phyloP scores from a whole-genome alignment of 2,113 vertebrate genomes.

The Dromiciops gliroides region DNA sequence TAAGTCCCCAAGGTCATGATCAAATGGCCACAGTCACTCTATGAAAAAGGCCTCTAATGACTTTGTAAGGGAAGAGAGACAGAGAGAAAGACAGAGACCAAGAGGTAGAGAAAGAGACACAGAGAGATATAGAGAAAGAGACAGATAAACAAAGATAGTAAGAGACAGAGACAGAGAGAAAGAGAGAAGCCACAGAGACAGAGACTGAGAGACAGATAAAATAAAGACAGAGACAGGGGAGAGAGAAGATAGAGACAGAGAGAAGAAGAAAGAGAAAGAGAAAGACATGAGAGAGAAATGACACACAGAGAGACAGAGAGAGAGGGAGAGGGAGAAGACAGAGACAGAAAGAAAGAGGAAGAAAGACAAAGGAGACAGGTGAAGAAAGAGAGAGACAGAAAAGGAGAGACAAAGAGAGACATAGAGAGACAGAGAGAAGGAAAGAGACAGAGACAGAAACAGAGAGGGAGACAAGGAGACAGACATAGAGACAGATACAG shows the following conservation, averaged over 20 bases:
- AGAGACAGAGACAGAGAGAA: neutral
- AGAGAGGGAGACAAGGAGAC: no score
- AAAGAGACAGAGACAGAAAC: no score
- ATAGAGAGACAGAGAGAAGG: neutral
- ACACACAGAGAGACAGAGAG: no score
- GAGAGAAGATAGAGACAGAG: neutral
- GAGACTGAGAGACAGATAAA: neutral
- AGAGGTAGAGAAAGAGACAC: neutral
- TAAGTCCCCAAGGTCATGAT: neutral
- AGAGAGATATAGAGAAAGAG: neutral
- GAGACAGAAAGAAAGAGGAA: no score
- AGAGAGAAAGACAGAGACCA: neutral
- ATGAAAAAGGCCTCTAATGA: neutral
- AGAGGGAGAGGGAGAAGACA: no score
- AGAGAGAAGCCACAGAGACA: neutral
- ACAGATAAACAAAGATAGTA: neutral
- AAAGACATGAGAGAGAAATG: no score
- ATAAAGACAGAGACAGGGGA: neutral
- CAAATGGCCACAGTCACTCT: neutral
- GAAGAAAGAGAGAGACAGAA: neutral
- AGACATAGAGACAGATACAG: neutral
- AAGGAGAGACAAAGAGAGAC: neutral
- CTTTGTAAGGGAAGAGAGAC: neutral
- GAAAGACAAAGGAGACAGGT: no score
- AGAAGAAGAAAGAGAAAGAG: neutral